Percentiles rank a stretch among this genome's conserved stretches.
phyloP scores from a whole-genome alignment of 2,113 vertebrate genomes.

The Phylloscopus trochiloides region DNA sequence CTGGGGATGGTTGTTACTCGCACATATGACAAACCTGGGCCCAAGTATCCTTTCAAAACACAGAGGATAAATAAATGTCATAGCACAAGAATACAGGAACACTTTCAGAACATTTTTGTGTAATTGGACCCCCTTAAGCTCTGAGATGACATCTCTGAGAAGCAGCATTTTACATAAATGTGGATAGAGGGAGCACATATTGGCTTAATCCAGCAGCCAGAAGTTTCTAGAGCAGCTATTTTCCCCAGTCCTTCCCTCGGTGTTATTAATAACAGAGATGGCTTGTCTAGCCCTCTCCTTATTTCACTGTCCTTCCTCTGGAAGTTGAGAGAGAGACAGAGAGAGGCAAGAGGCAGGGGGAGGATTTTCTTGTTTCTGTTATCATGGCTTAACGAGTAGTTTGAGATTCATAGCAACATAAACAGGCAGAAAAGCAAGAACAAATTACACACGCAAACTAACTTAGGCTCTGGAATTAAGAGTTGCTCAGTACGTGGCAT shows the following conservation, averaged over 20 bases:
- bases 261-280: not conserved
- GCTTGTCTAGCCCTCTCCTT: not conserved
- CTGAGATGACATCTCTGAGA: not conserved
- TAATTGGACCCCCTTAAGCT: not conserved
- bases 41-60: not conserved
- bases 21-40: not conserved
- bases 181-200: not conserved
- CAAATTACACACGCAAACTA: not conserved
- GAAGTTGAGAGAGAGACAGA: not conserved
- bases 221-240: slow-evolving; percentile 8
- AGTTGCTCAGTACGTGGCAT: not conserved
- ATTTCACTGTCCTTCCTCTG: not conserved
- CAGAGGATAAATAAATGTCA: not conserved
- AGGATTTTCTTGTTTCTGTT: not conserved
- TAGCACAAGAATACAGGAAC: not conserved
- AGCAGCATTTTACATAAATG: not conserved
- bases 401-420: not conserved
- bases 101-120: not conserved
- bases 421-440: not conserved
- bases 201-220: not conserved
- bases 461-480: not conserved
- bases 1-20: too few relatives aligned
- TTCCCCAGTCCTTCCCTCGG: not conserved
- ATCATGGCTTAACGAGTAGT: not conserved
- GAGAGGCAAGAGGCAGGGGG: not conserved